Evolutionary conservation across 2,888 invertebrate genomes (phyloP).

Genomic region (Chydorus sphaericus): DNA sequence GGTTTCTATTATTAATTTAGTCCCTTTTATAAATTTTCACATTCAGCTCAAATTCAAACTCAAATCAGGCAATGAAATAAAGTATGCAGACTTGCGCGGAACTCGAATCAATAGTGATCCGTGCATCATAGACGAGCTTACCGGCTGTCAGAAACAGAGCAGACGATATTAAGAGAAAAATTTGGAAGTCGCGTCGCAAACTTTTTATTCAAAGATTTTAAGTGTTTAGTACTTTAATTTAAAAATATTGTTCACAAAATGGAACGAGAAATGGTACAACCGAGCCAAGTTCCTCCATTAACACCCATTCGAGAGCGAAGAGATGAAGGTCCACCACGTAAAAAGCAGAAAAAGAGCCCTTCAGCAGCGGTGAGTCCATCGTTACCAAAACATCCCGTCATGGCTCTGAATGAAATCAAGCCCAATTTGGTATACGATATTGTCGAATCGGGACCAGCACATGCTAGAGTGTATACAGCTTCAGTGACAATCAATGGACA

Average conservation of each 20-base stretch:
- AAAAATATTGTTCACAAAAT: too few species aligned
- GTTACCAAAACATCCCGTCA: slow-evolving; percentile 5
- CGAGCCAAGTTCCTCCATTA: background rate
- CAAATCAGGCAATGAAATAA: too few species aligned
- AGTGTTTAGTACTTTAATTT: background rate
- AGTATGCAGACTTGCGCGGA: too few species aligned
- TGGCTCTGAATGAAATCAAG: slow-evolving; percentile 8
- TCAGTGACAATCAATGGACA: background rate
- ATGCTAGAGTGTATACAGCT: background rate
- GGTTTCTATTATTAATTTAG: too few species aligned
- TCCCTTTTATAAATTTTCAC: too few species aligned
- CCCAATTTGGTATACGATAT: slow-evolving; percentile 3
- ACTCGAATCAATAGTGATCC: too few species aligned
- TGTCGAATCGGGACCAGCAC: background rate
- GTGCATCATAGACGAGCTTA: too few species aligned
- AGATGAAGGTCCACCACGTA: background rate
- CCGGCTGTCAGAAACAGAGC: too few species aligned
- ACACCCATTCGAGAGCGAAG: too few species aligned
- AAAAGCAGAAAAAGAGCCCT: background rate
- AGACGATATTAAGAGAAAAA: too few species aligned
- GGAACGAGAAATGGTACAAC: background rate
- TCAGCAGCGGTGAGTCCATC: background rate
- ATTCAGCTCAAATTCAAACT: too few species aligned
- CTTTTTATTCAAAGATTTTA: background rate
- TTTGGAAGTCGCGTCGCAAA: too few species aligned